These are phyloP conservation scores for Drosophila engyochracea DNA, from an alignment of 2,888 invertebrate genomes.

Conservation along the genomic window DNA sequence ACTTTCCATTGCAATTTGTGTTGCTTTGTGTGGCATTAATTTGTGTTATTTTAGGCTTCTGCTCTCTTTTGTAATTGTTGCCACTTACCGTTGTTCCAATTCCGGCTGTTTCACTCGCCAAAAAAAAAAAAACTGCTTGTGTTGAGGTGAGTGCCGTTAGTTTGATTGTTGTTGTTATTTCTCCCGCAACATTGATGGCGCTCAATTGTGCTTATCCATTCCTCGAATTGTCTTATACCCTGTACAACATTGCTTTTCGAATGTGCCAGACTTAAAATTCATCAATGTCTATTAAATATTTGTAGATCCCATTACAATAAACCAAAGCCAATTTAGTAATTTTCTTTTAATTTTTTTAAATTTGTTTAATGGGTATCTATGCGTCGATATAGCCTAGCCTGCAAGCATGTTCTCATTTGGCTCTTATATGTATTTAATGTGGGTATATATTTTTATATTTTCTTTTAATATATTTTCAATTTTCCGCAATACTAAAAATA, in stretches of 20 bases:
- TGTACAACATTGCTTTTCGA: not conserved
- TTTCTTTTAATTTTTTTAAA: not conserved
- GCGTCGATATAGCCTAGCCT: not conserved
- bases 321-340: not conserved
- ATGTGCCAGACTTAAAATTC: not conserved
- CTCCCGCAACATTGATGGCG: constrained; percentile 45
- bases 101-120: constrained; percentile 35
- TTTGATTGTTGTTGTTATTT: constrained; percentile 33
- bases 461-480: constrained; percentile 59
- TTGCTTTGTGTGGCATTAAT: constrained; percentile 55
- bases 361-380: constrained; percentile 1
- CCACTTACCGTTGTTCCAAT: constrained; percentile 66
- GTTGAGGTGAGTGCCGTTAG: constrained; percentile 28
- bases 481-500: constrained; percentile 60
- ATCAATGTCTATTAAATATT: not conserved
- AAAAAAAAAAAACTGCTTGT: constrained; percentile 12
- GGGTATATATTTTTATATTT: constrained; percentile 31
- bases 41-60: constrained; percentile 37
- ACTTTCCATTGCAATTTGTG: constrained; percentile 61
- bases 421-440: not conserved
- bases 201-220: constrained; percentile 16
- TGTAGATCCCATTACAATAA: not conserved
- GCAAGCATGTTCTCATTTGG: not conserved
- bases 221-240: constrained; percentile 15
- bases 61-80: constrained; percentile 60